phyloP scores from a whole-genome alignment of 2,797 vertebrate species.

The Paramormyrops hopkinsi region DNA sequence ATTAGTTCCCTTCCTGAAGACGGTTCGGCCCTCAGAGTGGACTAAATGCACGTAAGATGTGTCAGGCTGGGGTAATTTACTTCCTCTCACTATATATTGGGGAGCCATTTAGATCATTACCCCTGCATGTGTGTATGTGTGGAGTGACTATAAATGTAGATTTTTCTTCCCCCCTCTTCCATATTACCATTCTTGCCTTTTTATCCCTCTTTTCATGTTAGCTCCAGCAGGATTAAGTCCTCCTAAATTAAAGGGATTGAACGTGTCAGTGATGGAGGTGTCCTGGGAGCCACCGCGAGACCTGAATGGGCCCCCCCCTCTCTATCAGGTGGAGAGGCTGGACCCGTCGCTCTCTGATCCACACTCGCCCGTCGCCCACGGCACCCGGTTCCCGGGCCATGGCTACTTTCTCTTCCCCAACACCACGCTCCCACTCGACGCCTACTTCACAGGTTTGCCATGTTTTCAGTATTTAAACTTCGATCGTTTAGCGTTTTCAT shows the following conservation, averaged over 20 bases:
- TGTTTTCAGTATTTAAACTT: neutral
- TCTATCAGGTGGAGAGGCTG: constrained; percentile 80
- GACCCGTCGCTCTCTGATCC: constrained; percentile 69
- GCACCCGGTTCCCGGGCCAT: constrained; percentile 73
- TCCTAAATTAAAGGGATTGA: constrained; percentile 62
- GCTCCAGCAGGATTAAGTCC: constrained; percentile 67
- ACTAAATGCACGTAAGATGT: constrained; percentile 44
- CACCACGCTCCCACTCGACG: constrained; percentile 67
- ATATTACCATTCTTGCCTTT: constrained; percentile 7
- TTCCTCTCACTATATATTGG: constrained; percentile 40
- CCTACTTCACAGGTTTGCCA: constrained; percentile 77
- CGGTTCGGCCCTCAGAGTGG: constrained; percentile 33
- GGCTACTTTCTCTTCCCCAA: constrained; percentile 73
- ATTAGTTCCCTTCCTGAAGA: constrained; percentile 58
- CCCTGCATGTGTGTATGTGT: constrained; percentile 28
- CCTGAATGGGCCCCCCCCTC: constrained; percentile 74
- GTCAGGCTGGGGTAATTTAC: constrained; percentile 64
- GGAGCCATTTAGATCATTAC: constrained; percentile 57
- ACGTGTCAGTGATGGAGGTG: constrained; percentile 66
- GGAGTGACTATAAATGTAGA: constrained; percentile 35
- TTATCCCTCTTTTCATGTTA: constrained; percentile 40
- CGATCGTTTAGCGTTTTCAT: neutral
- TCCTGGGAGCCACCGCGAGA: constrained; percentile 69
- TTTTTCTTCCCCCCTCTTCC: neutral
- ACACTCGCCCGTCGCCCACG: constrained; percentile 57